Percentiles rank a stretch among this genome's conserved stretches.
phyloP scores from a whole-genome alignment of 2,113 vertebrate genomes.

The Jacana jacana region DNA sequence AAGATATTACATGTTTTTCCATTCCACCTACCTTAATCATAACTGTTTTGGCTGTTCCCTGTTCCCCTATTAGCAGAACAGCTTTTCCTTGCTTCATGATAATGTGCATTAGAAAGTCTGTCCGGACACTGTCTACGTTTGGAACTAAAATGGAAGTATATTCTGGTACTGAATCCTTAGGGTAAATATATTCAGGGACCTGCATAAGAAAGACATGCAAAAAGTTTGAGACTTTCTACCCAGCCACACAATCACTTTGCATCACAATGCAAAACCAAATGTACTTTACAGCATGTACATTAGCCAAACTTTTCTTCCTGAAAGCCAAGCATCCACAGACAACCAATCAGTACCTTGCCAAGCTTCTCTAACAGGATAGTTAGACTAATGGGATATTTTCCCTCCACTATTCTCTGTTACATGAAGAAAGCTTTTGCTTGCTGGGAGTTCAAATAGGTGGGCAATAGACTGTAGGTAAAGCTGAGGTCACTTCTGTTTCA shows the following conservation, averaged over 20 bases:
- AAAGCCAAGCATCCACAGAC: background rate
- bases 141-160: slow-evolving; percentile 85
- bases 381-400: background rate
- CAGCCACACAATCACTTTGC: background rate
- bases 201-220: slow-evolving; percentile 20
- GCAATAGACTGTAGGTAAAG: background rate
- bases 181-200: slow-evolving; percentile 83
- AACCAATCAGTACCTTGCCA: background rate
- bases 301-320: background rate
- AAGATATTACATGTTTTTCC: background rate
- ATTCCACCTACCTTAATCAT: slow-evolving; percentile 80
- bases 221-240: background rate
- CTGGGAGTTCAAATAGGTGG: background rate
- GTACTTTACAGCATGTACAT: background rate
- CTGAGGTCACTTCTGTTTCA: background rate
- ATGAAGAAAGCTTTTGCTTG: background rate
- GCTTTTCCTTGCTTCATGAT: slow-evolving; percentile 84
- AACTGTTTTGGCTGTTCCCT: slow-evolving; percentile 87
- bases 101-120: slow-evolving; percentile 79
- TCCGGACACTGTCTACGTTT: slow-evolving; percentile 85
- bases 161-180: slow-evolving; percentile 79
- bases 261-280: background rate
- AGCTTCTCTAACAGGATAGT: background rate
- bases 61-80: slow-evolving; percentile 83
- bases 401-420: background rate